Conservation (phyloP, 1,140 invertebrate genomes). For the Diploscapter pachys region DNA sequence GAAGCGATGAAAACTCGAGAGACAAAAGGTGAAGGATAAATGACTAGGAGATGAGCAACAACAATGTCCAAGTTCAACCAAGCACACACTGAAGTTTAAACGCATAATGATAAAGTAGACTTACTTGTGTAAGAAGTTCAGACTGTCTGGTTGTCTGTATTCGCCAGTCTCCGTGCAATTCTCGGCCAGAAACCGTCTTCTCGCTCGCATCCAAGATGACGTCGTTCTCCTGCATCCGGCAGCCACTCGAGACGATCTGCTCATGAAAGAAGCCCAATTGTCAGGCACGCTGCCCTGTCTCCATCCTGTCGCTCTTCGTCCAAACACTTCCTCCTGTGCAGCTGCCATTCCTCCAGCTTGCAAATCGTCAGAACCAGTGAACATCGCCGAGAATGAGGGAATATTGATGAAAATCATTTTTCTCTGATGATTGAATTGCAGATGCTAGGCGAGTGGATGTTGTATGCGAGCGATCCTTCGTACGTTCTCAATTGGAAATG, state of each 20-base stretch:
- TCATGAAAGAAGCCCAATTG: conserved; percentile 29
- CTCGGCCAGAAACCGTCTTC: conserved; percentile 9
- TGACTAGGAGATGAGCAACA: no score
- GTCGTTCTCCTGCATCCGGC: conserved; percentile 14
- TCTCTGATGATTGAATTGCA: conserved; percentile 4
- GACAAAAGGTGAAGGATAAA: no score
- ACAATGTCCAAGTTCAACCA: no score
- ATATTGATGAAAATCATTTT: neutral
- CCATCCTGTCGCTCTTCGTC: neutral
- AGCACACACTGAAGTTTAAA: no score
- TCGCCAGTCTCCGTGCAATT: conserved; percentile 2
- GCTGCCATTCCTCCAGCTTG: conserved; percentile 10
- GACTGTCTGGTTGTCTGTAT: no score
- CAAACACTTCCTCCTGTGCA: conserved; percentile 8
- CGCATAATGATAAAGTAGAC: no score
- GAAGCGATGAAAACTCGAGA: no score
- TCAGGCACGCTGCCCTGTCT: conserved; percentile 22
- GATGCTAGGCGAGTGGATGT: conserved; percentile 19
- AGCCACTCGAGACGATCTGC: neutral
- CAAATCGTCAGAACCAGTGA: conserved; percentile 16
- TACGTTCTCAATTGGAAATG: conserved; percentile 26
- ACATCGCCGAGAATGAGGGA: conserved; percentile 5
- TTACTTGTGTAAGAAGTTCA: no score
- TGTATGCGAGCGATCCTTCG: conserved; percentile 24
- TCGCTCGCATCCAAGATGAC: conserved; percentile 3